Evolutionary conservation across 2,888 invertebrate genomes (phyloP), one percentile per base, ranked within the genome.

Genomic region (Drosophila emarginata): DNA sequence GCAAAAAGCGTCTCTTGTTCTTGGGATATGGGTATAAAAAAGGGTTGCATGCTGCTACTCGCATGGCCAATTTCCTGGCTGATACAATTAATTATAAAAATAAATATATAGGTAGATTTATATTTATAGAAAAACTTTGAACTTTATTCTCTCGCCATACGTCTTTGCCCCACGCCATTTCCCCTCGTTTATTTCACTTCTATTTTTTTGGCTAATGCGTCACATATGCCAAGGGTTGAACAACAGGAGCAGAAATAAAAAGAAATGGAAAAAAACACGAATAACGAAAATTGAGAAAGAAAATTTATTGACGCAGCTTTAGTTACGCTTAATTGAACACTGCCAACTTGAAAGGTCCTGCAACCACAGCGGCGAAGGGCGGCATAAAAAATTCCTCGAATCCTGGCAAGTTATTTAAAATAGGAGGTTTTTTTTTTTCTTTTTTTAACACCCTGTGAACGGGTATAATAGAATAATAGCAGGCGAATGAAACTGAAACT

Each of bases 311-410:
- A 80, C 76, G 77, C 71, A 65, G 70, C 75, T 67, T 72, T 73
- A 74, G 72, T 77, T 73, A 87, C 84, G 84, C 83, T 84, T 84
- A 84, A 84, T 84, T 84, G 83, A 84, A 79, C 84, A 85, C 72
- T 80, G 83, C 70, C 77, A 85, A 87, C 86, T 85, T 80, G 74
- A 85, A 84, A 82, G 87, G 76, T 78, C 59, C 65, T 72, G 64
- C 79, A 67, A 71, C 7, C 51, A 51, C 12, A 23, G 54, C 18
- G 21, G 32, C 4, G 32, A 26, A 26, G 45, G 40, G 40, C 9
- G 14, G 60, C 5, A 50, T n/a, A n/a, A 15, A 6, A 59, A 70
- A 70, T 67, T 74, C 53, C 60, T 23, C 64, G 67, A 67, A 71
- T 72, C 71, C 66, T 61, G 68, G 64, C 50, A 54, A 78, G 77